Percentiles rank a stretch among this genome's conserved stretches.
Conservation (phyloP, 2,113 vertebrate genomes). For the Elanus axillaris region DNA sequence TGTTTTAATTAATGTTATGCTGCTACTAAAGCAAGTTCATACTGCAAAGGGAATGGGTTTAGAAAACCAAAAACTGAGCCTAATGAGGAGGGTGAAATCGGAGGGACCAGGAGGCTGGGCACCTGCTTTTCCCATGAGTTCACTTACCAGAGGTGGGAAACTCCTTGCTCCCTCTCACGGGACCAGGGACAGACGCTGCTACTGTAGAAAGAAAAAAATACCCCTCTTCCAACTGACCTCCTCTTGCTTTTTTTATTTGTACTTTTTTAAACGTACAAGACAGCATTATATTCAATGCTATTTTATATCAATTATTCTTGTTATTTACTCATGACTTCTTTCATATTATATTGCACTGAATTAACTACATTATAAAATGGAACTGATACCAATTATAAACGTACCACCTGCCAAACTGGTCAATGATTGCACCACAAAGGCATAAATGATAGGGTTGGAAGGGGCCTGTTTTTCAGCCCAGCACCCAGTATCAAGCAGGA, state of each 20-base stretch:
- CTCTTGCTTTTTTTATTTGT: background rate
- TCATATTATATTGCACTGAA: background rate
- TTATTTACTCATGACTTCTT: background rate
- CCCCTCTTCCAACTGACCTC: background rate
- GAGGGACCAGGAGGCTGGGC: background rate
- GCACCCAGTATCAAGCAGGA: slow-evolving; percentile 32
- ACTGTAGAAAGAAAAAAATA: background rate
- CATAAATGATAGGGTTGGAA: slow-evolving; percentile 32
- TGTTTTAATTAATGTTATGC: background rate
- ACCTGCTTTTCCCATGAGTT: background rate
- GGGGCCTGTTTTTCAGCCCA: slow-evolving; percentile 17
- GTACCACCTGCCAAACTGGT: background rate
- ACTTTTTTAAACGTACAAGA: background rate
- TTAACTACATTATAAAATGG: background rate
- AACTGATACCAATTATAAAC: background rate
- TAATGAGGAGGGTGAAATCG: background rate
- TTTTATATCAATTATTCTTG: background rate
- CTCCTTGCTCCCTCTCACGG: background rate
- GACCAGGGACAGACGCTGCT: background rate
- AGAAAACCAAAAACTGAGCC: background rate
- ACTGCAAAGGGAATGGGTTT: background rate
- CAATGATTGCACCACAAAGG: slow-evolving; percentile 5
- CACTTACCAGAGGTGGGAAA: background rate
- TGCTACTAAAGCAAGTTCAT: background rate
- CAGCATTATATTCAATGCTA: background rate